Conservation (phyloP, 1,140 invertebrate species). For the Pogonognathellus flavescens region DNA sequence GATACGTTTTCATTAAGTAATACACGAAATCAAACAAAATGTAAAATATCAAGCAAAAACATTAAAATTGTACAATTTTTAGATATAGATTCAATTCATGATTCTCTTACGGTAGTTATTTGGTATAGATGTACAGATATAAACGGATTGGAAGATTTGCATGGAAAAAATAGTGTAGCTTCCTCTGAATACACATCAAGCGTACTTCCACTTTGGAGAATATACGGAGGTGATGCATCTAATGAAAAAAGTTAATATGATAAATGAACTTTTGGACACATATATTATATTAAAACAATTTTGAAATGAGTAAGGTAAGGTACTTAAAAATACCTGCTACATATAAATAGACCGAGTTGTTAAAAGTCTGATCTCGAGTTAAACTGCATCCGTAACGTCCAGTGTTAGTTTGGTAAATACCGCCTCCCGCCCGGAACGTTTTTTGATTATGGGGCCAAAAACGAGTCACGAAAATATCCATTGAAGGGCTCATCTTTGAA, state of each 20-base stretch:
- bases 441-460: not conserved
- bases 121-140: not conserved
- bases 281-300: no score
- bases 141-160: not conserved
- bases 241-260: not conserved
- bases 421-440: not conserved
- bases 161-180: not conserved
- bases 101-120: not conserved
- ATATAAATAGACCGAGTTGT: not conserved
- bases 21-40: no score
- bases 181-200: not conserved
- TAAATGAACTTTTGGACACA: no score
- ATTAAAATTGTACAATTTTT: no score
- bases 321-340: not conserved
- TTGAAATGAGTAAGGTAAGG: no score
- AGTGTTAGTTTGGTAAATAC: not conserved
- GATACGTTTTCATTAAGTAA: not conserved
- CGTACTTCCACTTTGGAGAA: not conserved
- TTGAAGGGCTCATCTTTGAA: not conserved
- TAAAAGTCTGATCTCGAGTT: not conserved
- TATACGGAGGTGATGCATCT: not conserved
- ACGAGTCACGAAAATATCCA: not conserved
- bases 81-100: no score
- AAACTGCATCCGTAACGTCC: not conserved
- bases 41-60: no score